Evolutionary conservation across 2,797 vertebrate species (phyloP).

Genomic region (Myioborus miniatus): DNA sequence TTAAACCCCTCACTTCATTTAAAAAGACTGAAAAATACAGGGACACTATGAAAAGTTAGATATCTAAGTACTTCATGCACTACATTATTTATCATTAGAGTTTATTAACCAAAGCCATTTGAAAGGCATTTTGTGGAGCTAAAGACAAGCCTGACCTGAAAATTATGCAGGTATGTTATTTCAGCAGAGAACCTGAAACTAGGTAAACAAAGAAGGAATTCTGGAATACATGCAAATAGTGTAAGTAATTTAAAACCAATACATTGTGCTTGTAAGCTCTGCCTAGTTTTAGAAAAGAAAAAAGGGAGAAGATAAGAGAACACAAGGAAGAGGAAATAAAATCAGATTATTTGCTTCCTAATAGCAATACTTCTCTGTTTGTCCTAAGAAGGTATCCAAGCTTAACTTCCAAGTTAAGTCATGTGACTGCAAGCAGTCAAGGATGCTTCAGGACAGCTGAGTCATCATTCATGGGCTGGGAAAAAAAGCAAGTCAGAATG

Average conservation of each 20-base stretch:
- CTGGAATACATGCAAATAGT: neutral
- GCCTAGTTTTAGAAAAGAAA: neutral
- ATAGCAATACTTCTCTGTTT: neutral
- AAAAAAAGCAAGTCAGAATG: neutral
- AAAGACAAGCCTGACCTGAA: neutral
- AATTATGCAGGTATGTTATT: neutral
- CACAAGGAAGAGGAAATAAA: neutral
- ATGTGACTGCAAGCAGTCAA: neutral
- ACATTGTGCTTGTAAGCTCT: neutral
- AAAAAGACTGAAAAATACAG: neutral
- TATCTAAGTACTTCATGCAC: neutral
- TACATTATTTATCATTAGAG: neutral
- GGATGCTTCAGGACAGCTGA: neutral
- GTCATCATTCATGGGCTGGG: neutral
- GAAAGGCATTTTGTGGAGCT: neutral
- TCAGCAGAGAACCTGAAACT: neutral
- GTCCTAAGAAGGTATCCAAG: neutral
- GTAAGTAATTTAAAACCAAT: neutral
- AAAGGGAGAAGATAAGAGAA: neutral
- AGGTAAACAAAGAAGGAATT: constrained; percentile 22
- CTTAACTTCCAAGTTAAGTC: neutral
- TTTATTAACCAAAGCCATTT: neutral
- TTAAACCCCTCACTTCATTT: neutral
- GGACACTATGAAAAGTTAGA: neutral
- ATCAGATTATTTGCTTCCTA: neutral